Evolutionary conservation across 2,888 invertebrate species (phyloP), one percentile per base, ranked within the genome.

Genomic region (Coenonympha glycerion): DNA sequence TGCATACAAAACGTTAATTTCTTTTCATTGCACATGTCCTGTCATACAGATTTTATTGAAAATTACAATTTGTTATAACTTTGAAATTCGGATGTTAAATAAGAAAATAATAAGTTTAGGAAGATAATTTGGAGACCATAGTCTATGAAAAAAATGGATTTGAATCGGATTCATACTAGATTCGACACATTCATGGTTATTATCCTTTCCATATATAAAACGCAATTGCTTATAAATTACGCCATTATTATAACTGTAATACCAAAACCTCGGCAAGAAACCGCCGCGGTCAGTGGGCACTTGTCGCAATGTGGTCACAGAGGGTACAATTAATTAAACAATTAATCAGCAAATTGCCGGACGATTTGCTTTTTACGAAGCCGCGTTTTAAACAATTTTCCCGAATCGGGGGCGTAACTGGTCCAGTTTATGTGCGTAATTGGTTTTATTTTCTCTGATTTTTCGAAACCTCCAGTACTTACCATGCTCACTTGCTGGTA

Each of bases 271-370:
- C 24, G 24, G 47, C 50, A 58, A 60, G 57, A 58, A 57, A 57
- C 47, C 24, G 56, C 51, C 49, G 22, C 48, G 51, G 53, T 53
- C 62, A 66, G 62, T n/a, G n/a, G n/a, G n/a, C n/a, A n/a, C n/a
- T n/a, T n/a, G 63, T 66, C 65, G 70, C 72, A 68, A 72, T 69
- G 66, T 60, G 57, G 61, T 55, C 69, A 62, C 68, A 64, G 62
- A 66, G 67, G 69, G 71, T 66, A 75, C 79, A 87, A 87, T 87
- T 87, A 85, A 87, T 87, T 87, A 85, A 85, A 86, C 80, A 87
- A 87, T 86, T 86, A 86, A 86, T 86, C 83, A 79, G 72, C 77
- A 76, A 85, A 85, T 85, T 86, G 77, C 76, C 66, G 58, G 73
- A 76, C 77, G 82, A 82, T 84, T 85, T 80, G 75, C 75, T 86